Evolutionary conservation across 1,140 invertebrate genomes (phyloP).

Genomic region (Euwallacea similis): DNA sequence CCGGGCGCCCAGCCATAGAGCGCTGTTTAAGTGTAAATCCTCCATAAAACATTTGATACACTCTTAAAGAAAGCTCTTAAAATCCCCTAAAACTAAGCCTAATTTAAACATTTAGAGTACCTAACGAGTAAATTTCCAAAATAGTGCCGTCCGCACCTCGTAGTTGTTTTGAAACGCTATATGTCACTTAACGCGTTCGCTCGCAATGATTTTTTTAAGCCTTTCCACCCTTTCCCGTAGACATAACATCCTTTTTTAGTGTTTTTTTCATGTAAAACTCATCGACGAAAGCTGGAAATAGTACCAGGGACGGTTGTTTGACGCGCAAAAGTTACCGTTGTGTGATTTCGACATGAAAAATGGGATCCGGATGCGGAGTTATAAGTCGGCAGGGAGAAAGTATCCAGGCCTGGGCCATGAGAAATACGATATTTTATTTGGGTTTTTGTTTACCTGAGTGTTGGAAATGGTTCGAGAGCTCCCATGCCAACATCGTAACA

Average conservation of each 20-base stretch:
- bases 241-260: slow-evolving; percentile 24
- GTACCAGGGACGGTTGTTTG: slow-evolving; percentile 10
- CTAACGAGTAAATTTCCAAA: too few relatives aligned
- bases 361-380: slow-evolving; percentile 2
- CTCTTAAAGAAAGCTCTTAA: too few relatives aligned
- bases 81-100: too few relatives aligned
- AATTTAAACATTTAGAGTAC: too few relatives aligned
- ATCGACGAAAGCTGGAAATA: slow-evolving; percentile 11
- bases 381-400: too few relatives aligned
- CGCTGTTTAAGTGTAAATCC: too few relatives aligned
- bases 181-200: slow-evolving; percentile 12
- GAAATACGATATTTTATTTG: background rate
- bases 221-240: background rate
- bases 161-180: slow-evolving; percentile 11
- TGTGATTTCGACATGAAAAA: slow-evolving; percentile 11
- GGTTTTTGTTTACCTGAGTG: background rate
- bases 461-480: background rate
- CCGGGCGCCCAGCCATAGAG: too few relatives aligned
- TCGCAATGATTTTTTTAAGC: background rate
- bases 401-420: too few relatives aligned
- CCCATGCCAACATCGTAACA: background rate
- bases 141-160: too few relatives aligned
- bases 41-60: too few relatives aligned
- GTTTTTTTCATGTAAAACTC: slow-evolving; percentile 9
- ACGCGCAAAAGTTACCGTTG: slow-evolving; percentile 10